Base-by-base conservation (phyloP, 2,888 invertebrate genomes). In the Euplagia quadripunctaria region DNA sequence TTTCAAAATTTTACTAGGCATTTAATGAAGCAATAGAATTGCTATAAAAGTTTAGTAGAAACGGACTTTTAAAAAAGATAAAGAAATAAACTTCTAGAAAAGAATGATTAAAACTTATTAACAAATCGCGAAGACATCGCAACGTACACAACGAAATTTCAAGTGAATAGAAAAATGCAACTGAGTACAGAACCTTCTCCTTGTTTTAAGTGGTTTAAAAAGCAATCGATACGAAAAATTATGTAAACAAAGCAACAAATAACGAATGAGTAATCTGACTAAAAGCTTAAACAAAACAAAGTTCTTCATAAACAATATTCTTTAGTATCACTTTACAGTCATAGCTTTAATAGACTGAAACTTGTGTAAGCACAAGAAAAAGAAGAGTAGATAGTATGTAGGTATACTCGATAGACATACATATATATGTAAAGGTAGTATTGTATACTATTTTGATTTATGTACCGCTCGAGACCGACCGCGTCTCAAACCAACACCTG, bases 361-460 rank as follows among this genome's bases (percentile, higher is more conserved):
- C 31, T 4, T 58, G 12, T 14, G 14, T 20, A 20, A 20, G 20
- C 20, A 20, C 5, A 58, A 20, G 20, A 20, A 58, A 0, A 2
- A 1, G 31, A 31, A 31, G 58, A 9, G 20, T 31, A 31, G 2
- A 31, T 61, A 31, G 31, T 31, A 14, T 20, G 20, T n/a, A n/a
- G n/a, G n/a, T 61, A 61, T 61, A 61, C 31, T 14, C 61, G 4
- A 55, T 1, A 55, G n/a, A 55, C 9, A 55, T 52, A 66, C 41
- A 55, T 7, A 7, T n/a, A 43, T 12, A 20, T 68, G 31, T 61
- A 20, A 46, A 58, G 17, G 14, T 68, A 58, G n/a, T 64, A 79
- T 81, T 76, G 81, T 82, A 84, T 89, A 89, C 87, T 86, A 89
- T 87, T 85, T 87, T 91, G 92, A 93, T 93, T 92, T 93, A 92